A percentile compares a stretch with the other conserved stretches of the same genome.
phyloP scores from a whole-genome alignment of 2,797 vertebrate genomes.

The Kryptolebias ocellatus region DNA sequence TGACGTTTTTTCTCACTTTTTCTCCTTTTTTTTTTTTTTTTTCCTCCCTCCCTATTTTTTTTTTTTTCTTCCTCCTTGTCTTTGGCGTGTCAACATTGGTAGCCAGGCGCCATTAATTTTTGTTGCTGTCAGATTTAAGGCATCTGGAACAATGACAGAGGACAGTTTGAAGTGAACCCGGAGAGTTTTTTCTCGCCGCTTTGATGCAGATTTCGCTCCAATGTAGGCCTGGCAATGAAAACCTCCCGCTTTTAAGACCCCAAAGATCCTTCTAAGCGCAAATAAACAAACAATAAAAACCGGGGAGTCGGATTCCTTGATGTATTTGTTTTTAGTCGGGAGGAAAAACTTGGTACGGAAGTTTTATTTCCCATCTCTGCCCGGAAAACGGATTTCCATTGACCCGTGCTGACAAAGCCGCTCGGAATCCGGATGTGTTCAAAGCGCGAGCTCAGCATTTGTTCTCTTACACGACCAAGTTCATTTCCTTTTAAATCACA shows the following conservation, averaged over 20 bases:
- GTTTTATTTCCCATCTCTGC: constrained; percentile 34
- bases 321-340: constrained; percentile 12
- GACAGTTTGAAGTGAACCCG: constrained; percentile 30
- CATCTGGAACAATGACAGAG: constrained; percentile 55
- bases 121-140: constrained; percentile 90
- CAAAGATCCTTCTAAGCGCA: neutral
- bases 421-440: constrained; percentile 16
- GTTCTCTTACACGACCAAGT: constrained; percentile 6
- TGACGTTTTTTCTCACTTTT: constrained; percentile 84
- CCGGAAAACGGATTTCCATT: constrained; percentile 53
- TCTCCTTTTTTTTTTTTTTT: constrained; percentile 20
- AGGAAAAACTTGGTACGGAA: constrained; percentile 46
- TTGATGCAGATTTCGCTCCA: constrained; percentile 9
- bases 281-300: constrained; percentile 28
- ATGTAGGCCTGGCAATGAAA: constrained; percentile 7
- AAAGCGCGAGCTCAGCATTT: constrained; percentile 58
- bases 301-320: constrained; percentile 9
- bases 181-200: constrained; percentile 28
- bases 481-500: constrained; percentile 31
- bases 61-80: neutral
- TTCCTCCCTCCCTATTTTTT: neutral
- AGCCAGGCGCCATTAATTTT: constrained; percentile 88
- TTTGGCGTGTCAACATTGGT: constrained; percentile 62
- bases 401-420: constrained; percentile 54
- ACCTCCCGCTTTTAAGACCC: constrained; percentile 15